These are phyloP conservation scores for Drosophila lini DNA, from an alignment of 1,140 invertebrate species.

Conservation along the genomic window DNA sequence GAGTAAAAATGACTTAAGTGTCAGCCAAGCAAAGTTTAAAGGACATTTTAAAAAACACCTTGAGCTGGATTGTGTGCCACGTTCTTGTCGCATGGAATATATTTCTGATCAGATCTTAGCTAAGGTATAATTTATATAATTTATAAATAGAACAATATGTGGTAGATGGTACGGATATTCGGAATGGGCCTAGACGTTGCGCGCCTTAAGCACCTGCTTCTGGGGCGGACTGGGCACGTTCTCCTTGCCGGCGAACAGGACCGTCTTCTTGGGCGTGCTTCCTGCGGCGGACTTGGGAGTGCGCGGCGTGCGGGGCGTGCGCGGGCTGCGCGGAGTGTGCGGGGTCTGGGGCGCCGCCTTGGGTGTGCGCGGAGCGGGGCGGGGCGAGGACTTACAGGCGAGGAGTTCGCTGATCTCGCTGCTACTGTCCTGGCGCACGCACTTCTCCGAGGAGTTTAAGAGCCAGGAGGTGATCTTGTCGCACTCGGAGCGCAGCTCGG, in stretches of 20 bases:
- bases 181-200: constrained; percentile 61
- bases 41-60: background rate
- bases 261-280: constrained; percentile 78
- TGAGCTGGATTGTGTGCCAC: constrained; percentile 42
- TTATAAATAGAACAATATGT: constrained; percentile 45
- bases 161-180: constrained; percentile 5
- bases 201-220: constrained; percentile 81
- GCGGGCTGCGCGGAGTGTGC: constrained; percentile 65
- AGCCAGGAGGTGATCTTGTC: constrained; percentile 82
- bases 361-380: constrained; percentile 46
- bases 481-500: constrained; percentile 78
- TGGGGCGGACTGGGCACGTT: constrained; percentile 80
- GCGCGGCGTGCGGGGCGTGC: constrained; percentile 69
- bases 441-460: constrained; percentile 73
- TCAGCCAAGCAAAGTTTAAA: background rate
- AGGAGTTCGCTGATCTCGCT: constrained; percentile 69
- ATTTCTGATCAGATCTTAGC: constrained; percentile 69
- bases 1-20: background rate
- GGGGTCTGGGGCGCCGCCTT: constrained; percentile 59
- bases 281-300: constrained; percentile 61
- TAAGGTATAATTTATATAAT: constrained; percentile 48
- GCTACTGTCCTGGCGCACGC: constrained; percentile 72
- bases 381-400: constrained; percentile 58
- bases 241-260: constrained; percentile 78
- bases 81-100: constrained; percentile 17